phyloP scores from a whole-genome alignment of 2,797 vertebrate species.

The Eidolon dupreanum region DNA sequence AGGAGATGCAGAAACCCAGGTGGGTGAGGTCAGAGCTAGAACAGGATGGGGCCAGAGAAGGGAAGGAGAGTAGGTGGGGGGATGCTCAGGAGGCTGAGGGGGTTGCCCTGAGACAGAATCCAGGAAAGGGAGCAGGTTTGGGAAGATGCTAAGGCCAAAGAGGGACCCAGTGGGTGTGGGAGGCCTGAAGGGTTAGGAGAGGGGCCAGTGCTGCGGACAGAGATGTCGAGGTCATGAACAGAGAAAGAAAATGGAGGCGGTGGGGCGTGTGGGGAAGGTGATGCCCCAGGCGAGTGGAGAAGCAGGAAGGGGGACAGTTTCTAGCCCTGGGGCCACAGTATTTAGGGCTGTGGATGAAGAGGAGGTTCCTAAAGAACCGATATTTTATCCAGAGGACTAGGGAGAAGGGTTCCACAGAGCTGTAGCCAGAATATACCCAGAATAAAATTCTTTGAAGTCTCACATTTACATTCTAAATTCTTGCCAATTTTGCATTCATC shows the following conservation, averaged over 20 bases:
- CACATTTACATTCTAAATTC: slow-evolving; percentile 31
- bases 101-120: not conserved
- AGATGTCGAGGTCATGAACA: not conserved
- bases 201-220: too few species aligned
- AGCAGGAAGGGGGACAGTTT: not conserved
- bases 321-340: not conserved
- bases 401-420: not conserved
- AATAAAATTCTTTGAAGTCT: slow-evolving; percentile 65
- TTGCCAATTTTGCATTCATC: slow-evolving; percentile 19
- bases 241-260: not conserved
- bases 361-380: not conserved
- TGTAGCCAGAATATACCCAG: slow-evolving; percentile 50
- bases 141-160: not conserved
- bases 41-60: not conserved
- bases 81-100: not conserved
- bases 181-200: not conserved
- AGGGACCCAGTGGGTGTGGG: not conserved
- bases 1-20: not conserved
- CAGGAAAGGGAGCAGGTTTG: not conserved
- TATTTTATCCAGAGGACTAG: not conserved
- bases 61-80: accelerated
- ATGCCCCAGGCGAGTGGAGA: not conserved
- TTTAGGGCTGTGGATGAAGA: not conserved
- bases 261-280: not conserved
- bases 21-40: not conserved